phyloP scores from a whole-genome alignment of 2,113 vertebrate genomes.

The Rallus limicola region DNA sequence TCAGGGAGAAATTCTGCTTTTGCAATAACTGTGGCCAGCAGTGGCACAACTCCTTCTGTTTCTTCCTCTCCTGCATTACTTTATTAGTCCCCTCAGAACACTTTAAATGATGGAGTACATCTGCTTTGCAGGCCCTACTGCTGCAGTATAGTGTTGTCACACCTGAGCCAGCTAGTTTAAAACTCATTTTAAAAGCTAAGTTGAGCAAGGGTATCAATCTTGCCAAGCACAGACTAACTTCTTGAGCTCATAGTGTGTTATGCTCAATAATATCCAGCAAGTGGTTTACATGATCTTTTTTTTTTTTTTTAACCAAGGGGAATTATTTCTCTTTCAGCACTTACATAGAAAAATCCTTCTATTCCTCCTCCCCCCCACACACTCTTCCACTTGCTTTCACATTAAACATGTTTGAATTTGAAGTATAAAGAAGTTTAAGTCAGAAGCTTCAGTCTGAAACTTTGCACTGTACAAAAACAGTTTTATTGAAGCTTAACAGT shows the following conservation, averaged over 20 bases:
- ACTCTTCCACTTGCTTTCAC: conserved; percentile 1
- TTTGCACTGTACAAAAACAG: background rate
- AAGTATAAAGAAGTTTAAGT: conserved; percentile 6
- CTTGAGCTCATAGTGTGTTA: background rate
- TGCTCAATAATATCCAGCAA: background rate
- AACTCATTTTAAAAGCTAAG: conserved; percentile 25
- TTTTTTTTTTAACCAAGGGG: background rate
- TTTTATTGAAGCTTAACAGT: background rate
- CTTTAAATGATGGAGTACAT: conserved; percentile 38
- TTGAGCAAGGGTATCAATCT: background rate
- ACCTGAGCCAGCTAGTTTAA: conserved; percentile 44
- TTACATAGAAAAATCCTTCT: background rate
- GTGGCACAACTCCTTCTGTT: conserved; percentile 1
- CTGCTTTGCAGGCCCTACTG: conserved; percentile 30
- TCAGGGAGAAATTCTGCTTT: conserved; percentile 22
- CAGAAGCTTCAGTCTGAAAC: background rate
- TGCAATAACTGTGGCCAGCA: background rate
- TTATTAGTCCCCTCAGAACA: conserved; percentile 44
- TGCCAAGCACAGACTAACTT: background rate
- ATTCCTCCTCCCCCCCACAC: background rate
- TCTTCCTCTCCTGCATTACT: conserved; percentile 5
- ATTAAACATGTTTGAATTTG: conserved; percentile 30
- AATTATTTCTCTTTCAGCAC: conserved; percentile 29
- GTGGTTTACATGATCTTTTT: background rate
- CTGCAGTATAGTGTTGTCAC: conserved; percentile 1